Evolutionary conservation across 2,797 vertebrate species (phyloP).

Genomic region (Ceryle rudis): DNA sequence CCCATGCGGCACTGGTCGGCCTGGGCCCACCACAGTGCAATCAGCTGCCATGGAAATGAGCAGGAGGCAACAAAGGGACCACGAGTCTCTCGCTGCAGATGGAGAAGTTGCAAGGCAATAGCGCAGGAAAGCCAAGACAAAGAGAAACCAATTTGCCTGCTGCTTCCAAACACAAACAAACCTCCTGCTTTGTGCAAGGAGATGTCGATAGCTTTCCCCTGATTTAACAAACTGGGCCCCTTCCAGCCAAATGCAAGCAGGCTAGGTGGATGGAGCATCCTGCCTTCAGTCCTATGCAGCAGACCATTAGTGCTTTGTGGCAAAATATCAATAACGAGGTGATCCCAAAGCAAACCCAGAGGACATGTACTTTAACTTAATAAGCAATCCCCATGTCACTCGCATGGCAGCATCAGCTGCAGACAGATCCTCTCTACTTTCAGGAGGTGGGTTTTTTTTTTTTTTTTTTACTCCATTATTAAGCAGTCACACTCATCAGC

Average conservation of each 20-base stretch:
- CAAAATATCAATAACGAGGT: neutral
- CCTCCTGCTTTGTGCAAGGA: neutral
- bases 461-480: neutral
- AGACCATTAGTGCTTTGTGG: neutral
- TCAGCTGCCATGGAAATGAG: conserved; percentile 69
- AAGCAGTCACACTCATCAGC: neutral
- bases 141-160: conserved; percentile 33
- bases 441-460: neutral
- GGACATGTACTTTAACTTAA: neutral
- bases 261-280: neutral
- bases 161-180: neutral
- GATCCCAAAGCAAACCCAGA: neutral
- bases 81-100: neutral
- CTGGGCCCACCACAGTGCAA: neutral
- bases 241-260: neutral
- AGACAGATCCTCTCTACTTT: neutral
- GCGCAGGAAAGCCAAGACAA: neutral
- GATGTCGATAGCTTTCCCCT: neutral
- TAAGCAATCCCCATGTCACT: neutral
- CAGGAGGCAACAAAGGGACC: conserved; percentile 52
- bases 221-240: neutral
- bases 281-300: neutral
- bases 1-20: neutral
- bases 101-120: neutral
- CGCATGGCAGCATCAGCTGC: neutral